Base-by-base conservation (phyloP, 1,140 invertebrate species). In the Platyura marginata region DNA sequence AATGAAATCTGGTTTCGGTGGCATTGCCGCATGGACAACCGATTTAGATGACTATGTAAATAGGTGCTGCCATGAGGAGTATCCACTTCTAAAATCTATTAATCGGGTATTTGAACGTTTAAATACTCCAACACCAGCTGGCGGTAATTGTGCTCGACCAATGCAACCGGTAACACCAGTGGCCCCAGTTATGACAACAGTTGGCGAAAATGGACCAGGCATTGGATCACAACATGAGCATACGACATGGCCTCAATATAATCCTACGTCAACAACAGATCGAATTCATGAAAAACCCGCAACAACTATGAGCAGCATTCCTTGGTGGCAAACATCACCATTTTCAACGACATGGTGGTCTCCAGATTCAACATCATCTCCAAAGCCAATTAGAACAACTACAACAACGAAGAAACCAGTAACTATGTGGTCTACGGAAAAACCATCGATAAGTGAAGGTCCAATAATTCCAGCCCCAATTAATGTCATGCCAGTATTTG, bases 1-100 rank as follows among this genome's bases (percentile, higher is more conserved):
- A 2, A 57, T 71, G 16, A 62, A 67, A 2, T 70, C 75, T 52
- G 75, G 77, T 8, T 77, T 78, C 44, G 85, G 80, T 2, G 88
- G 88, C 8, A 74, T 79, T 2, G 79, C 84, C 45, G 79, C 87
- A 2, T 95, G 88, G 88, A 90, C 89, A 0, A 68, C 94, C 0
- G 91, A 95, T 54, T 60, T 96, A 44, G 89, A 94, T 50, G 89
- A 94, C 53, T 90, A 87, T 50, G 73, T 68, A 33, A 90, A 90
- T 59, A 63, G 68, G 1, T 89, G 85, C 55, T 90, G 85, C 50
- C 59, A 59, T 2, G 83, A 84, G 51, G 61, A 79, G 0, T 87
- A 75, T 47, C 84, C 85, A 0, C 53, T 90, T 4, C 59, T 90
- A 10, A 69, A 72, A 20, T 74, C 77, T 2, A 72, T 89, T 1